A percentile compares a stretch with the other conserved stretches of the same genome.
phyloP scores from a whole-genome alignment of 2,113 vertebrate species.

The Tauraco erythrolophus region DNA sequence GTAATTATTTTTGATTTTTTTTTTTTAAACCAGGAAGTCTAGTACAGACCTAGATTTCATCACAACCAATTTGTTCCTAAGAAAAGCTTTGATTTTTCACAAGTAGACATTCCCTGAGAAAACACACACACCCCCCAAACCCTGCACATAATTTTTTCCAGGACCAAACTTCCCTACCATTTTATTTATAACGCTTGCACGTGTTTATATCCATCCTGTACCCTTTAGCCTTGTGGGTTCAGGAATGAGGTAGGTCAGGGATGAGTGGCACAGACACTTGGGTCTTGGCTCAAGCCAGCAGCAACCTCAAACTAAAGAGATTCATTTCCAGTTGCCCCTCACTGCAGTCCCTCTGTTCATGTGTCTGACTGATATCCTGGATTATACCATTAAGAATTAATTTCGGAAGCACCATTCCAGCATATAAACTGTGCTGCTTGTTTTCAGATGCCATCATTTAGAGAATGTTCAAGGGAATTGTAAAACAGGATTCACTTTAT shows the following conservation, averaged over 20 bases:
- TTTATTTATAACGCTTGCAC: not conserved
- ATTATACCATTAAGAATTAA: not conserved
- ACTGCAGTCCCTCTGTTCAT: not conserved
- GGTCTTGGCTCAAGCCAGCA: not conserved
- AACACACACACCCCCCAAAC: not conserved
- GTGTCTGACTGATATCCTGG: not conserved
- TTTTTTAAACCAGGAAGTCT: not conserved
- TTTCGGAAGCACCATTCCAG: slow-evolving; percentile 28
- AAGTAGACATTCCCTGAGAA: not conserved
- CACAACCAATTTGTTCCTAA: rapidly evolving
- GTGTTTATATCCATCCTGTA: not conserved
- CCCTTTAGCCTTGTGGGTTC: not conserved
- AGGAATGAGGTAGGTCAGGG: not conserved
- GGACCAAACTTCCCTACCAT: not conserved
- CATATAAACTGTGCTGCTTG: slow-evolving; percentile 28
- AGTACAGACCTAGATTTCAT: too few relatives aligned
- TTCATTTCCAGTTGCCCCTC: not conserved
- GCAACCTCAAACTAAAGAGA: not conserved
- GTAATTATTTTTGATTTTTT: not conserved
- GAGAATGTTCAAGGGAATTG: slow-evolving; percentile 63
- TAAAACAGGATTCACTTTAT: slow-evolving; percentile 62
- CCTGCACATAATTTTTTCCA: not conserved
- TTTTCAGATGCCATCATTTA: slow-evolving; percentile 70
- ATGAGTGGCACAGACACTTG: not conserved
- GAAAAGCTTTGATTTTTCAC: not conserved